Conservation (phyloP, 2,797 vertebrate species). For the Neosilurus hyrtlii region DNA sequence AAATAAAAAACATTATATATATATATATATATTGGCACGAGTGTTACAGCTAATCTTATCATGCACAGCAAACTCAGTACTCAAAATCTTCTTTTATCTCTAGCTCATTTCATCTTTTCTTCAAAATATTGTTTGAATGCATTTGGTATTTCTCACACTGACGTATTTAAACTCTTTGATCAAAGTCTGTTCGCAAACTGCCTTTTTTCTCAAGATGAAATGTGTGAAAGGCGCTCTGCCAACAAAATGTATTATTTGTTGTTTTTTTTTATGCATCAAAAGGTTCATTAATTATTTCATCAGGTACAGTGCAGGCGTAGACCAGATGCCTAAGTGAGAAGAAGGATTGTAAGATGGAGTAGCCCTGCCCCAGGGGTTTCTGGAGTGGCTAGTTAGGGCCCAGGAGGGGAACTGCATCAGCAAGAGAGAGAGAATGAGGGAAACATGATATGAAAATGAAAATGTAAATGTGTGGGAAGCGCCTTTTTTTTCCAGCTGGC, state of each 20-base stretch:
- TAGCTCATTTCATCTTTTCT: conserved; percentile 14
- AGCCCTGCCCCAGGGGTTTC: conserved; percentile 34
- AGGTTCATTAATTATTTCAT: conserved; percentile 72
- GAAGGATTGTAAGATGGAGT: conserved; percentile 7
- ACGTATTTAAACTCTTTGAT: conserved; percentile 9
- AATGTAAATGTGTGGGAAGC: conserved; percentile 72
- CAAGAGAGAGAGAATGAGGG: conserved; percentile 46
- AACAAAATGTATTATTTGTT: conserved; percentile 66
- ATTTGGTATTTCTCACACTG: background rate
- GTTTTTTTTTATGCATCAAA: conserved; percentile 62
- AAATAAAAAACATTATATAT: background rate
- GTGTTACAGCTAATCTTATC: background rate
- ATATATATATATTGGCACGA: background rate
- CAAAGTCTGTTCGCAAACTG: background rate
- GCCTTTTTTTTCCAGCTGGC: conserved; percentile 70
- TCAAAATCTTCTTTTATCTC: background rate
- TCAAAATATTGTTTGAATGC: conserved; percentile 2
- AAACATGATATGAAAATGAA: conserved; percentile 80
- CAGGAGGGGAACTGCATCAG: conserved; percentile 47
- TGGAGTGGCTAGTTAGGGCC: conserved; percentile 15
- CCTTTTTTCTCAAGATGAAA: conserved; percentile 15
- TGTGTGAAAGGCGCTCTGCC: conserved; percentile 45
- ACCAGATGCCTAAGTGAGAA: conserved; percentile 23
- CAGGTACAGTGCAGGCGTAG: conserved; percentile 53
- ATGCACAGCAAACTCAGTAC: background rate